Conservation (phyloP, 2,888 invertebrate species). For the Trypoxylon attenuatum region DNA sequence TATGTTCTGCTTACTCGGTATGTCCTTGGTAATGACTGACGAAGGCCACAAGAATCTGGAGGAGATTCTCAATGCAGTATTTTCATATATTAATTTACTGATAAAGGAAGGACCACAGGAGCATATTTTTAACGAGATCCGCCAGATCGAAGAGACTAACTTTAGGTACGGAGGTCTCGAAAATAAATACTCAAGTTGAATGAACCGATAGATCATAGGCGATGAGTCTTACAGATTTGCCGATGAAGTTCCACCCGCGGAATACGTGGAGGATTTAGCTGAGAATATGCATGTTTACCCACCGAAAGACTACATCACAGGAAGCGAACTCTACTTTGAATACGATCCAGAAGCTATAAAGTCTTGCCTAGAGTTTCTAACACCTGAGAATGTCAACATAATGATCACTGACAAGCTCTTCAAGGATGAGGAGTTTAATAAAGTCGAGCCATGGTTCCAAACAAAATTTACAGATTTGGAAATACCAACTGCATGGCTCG, state of each 20-base stretch:
- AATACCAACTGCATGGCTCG: conserved; percentile 80
- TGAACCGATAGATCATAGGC: neutral
- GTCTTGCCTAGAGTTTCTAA: conserved; percentile 79
- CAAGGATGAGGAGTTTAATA: conserved; percentile 77
- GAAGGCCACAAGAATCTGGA: conserved; percentile 83
- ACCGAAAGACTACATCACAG: conserved; percentile 86
- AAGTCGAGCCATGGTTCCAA: conserved; percentile 88
- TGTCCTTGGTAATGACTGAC: conserved; percentile 86
- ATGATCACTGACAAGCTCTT: conserved; percentile 82
- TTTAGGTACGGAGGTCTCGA: conserved; percentile 60
- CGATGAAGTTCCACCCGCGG: conserved; percentile 82
- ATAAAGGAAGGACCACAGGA: conserved; percentile 81
- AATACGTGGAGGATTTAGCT: conserved; percentile 86
- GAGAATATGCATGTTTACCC: conserved; percentile 89
- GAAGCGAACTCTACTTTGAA: conserved; percentile 84
- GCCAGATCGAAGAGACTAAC: conserved; percentile 82
- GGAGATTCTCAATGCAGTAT: conserved; percentile 85
- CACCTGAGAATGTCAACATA: conserved; percentile 82
- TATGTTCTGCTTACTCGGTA: conserved; percentile 84
- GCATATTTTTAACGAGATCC: conserved; percentile 77
- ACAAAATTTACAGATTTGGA: conserved; percentile 84
- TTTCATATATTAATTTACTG: conserved; percentile 87
- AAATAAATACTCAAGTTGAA: too few species aligned
- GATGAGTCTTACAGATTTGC: conserved; percentile 76
- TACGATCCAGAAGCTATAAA: conserved; percentile 83